phyloP scores from a whole-genome alignment of 1,140 invertebrate species.

The Gryon sp. region DNA sequence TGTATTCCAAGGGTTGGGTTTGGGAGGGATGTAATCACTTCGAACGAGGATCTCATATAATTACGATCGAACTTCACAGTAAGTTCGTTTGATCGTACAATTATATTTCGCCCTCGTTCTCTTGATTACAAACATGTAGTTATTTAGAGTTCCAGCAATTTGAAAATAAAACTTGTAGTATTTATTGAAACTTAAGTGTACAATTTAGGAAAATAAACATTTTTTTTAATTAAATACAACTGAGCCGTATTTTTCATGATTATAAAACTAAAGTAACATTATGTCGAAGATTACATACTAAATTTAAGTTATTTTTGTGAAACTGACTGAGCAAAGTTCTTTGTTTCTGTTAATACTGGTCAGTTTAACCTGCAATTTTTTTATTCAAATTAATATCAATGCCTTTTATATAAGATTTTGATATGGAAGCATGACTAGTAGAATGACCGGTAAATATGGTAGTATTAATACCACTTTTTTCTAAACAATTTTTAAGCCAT shows the following conservation, averaged over 20 bases:
- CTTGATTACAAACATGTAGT: neutral
- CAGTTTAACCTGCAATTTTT: too few species aligned
- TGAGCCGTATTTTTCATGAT: too few species aligned
- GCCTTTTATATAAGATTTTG: neutral
- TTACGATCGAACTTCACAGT: neutral
- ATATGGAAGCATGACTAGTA: neutral
- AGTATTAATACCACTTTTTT: neutral
- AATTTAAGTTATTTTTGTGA: too few species aligned
- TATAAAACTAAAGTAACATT: too few species aligned
- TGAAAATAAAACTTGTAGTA: neutral
- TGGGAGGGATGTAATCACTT: neutral
- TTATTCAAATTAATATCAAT: neutral
- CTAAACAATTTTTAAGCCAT: neutral
- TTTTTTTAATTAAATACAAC: neutral
- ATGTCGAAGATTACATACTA: too few species aligned
- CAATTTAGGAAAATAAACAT: neutral
- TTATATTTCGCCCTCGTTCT: neutral
- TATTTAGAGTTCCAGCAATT: neutral
- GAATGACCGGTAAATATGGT: neutral
- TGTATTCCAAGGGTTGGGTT: too few species aligned
- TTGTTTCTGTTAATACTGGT: neutral
- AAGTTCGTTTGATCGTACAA: neutral
- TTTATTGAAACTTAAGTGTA: too few species aligned
- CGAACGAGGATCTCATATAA: neutral
- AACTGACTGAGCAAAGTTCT: neutral